Conservation (phyloP, 2,797 vertebrate species). For the Neopelma chrysocephalum region DNA sequence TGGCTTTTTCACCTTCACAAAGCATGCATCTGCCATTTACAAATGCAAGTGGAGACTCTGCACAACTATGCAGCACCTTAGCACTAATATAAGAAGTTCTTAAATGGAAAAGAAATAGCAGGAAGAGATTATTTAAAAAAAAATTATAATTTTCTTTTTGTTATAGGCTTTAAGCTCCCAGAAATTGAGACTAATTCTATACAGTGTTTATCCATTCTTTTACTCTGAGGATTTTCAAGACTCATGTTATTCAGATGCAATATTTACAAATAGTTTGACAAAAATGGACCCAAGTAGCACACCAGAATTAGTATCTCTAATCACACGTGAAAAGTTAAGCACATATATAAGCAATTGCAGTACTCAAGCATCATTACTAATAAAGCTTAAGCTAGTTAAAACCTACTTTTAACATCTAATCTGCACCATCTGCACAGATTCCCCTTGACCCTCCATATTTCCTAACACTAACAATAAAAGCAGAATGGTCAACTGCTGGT, state of each 20-base stretch:
- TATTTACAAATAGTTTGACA: not conserved
- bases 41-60: not conserved
- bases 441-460: not conserved
- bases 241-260: not conserved
- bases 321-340: not conserved
- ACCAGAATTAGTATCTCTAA: not conserved
- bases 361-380: not conserved
- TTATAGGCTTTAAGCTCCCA: not conserved
- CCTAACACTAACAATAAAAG: not conserved
- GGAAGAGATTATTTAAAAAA: not conserved
- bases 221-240: not conserved
- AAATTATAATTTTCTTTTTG: not conserved
- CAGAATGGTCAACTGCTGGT: not conserved
- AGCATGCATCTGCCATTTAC: not conserved
- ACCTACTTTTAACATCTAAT: not conserved
- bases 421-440: not conserved
- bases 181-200: not conserved
- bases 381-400: conserved; percentile 14
- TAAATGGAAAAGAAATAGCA: not conserved
- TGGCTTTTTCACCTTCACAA: not conserved
- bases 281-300: not conserved
- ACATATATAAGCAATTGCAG: not conserved
- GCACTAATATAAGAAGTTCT: not conserved
- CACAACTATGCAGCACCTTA: not conserved
- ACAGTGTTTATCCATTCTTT: not conserved